phyloP scores from a whole-genome alignment of 2,888 invertebrate genomes.

The Gonocerus acuteangulatus region DNA sequence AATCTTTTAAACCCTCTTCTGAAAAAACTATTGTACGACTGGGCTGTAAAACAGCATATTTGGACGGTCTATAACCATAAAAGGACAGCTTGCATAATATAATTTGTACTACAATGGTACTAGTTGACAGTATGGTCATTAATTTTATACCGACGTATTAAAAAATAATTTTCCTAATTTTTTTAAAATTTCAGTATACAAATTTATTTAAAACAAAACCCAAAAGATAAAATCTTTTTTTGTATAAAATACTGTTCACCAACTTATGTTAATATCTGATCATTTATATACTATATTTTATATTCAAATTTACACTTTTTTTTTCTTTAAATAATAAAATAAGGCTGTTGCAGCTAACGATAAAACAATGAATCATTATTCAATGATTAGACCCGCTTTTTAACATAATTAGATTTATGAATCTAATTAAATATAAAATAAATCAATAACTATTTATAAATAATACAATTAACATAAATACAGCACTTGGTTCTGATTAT shows the following conservation, averaged over 20 bases:
- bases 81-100: conserved; percentile 10
- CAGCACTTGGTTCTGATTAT: conserved; percentile 19
- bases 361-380: conserved; percentile 21
- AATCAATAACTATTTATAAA: conserved; percentile 23
- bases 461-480: conserved; percentile 12
- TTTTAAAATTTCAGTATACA: conserved; percentile 11
- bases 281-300: not conserved
- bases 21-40: not conserved
- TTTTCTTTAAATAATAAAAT: conserved; percentile 5
- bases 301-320: not conserved
- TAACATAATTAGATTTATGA: conserved; percentile 21
- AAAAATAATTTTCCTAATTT: conserved; percentile 20
- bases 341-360: conserved; percentile 22
- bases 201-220: conserved; percentile 13
- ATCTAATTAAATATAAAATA: conserved; percentile 22
- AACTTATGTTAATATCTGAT: conserved; percentile 6
- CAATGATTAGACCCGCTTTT: conserved; percentile 22
- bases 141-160: conserved; percentile 18
- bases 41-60: conserved; percentile 11
- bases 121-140: conserved; percentile 1
- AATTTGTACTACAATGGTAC: conserved; percentile 13
- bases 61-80: conserved; percentile 25
- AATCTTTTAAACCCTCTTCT: not conserved
- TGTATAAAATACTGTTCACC: conserved; percentile 16
- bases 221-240: conserved; percentile 3